Conservation (phyloP, 2,888 invertebrate genomes). For the Megalurothrips usitatus region DNA sequence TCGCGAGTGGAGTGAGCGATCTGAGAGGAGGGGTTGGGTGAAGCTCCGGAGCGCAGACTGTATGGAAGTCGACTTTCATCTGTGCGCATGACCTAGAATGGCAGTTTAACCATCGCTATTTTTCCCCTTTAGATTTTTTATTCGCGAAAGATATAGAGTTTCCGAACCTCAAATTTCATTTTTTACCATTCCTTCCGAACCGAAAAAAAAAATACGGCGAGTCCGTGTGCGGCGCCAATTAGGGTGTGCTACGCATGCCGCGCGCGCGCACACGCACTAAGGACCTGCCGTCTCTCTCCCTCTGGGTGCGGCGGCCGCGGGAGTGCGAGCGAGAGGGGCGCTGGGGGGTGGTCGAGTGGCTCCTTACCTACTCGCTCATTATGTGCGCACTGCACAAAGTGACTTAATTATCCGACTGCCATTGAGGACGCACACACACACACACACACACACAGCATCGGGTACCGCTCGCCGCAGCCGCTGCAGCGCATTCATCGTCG, state of each 20-base stretch:
- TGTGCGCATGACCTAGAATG: too few species aligned
- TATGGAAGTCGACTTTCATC: too few species aligned
- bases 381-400: conserved; percentile 11
- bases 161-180: too few species aligned
- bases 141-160: too few species aligned
- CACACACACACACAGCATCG: background rate
- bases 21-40: background rate
- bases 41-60: too few species aligned
- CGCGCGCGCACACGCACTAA: background rate
- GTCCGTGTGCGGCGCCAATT: background rate
- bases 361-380: conserved; percentile 8
- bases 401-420: conserved; percentile 12
- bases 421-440: background rate
- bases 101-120: too few species aligned
- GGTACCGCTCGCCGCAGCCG: background rate
- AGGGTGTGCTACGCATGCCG: conserved; percentile 3
- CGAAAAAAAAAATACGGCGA: too few species aligned
- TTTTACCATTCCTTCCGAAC: too few species aligned
- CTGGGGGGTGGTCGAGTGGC: background rate
- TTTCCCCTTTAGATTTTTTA: too few species aligned
- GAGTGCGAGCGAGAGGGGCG: background rate
- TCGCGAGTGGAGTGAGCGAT: background rate
- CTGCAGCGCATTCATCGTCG: background rate
- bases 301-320: too few species aligned
- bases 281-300: background rate